Base-by-base conservation (phyloP, 1,140 invertebrate species). In the Pseudomyrmex concolor region DNA sequence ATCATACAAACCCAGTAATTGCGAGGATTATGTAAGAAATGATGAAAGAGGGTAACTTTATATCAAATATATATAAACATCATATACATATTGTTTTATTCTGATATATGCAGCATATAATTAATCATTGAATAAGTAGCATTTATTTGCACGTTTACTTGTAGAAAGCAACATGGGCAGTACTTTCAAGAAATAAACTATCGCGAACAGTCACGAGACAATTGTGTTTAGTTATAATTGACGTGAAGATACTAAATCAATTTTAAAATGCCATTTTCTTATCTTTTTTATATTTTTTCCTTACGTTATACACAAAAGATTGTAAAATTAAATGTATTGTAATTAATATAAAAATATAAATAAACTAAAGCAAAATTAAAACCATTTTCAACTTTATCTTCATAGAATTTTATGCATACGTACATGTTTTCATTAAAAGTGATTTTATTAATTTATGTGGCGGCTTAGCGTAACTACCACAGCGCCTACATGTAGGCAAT, bases 41-140 rank as follows among this genome's bases (percentile, higher is more conserved):
- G 34, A 34, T 7, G 5, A 34, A 34, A 4, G 0, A 34, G 34
- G 8, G 43, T 4, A 12, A 17, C 10, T n/a, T 66, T 45, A 12
- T 4, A 54, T 55, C 22, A 71, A 8, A 68, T 22, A 25, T 71
- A 55, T 43, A 54, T 67, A 19, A 43, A 25, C 22, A 68, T 68
- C 7, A 51, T 25, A 51, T 50, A 22, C 10, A 50, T 67, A 50
- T 67, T 25, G 45, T 67, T n/a, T 19, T 13, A 7, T 67, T 22
- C 19, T 22, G n/a, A 12, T 67, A 50, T 34, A 66, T 51, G n/a
- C n/a, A 22, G 12, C 45, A 48, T 51, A 68, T 15, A 12, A 51
- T 15, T 48, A 67, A 51, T 12, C 50, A 13, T 51, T 22, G 15
- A 68, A 17, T 19, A 25, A 7, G 13, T 62, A 62, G 5, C 17